phyloP scores from a whole-genome alignment of 92 coral and sea anemone species.

The Zoanthus sociatus region DNA sequence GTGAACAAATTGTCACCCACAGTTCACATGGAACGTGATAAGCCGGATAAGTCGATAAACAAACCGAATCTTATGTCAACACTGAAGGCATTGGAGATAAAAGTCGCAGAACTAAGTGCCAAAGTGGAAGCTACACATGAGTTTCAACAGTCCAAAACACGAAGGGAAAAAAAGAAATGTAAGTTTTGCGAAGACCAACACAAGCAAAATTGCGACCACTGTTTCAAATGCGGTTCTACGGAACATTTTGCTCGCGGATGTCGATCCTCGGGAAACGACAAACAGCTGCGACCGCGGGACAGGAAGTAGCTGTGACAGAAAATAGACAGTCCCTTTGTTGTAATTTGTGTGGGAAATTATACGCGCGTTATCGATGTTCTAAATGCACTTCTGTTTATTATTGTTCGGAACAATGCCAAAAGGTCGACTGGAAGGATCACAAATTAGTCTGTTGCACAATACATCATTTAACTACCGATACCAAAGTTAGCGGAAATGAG shows the following conservation, averaged over 20 bases:
- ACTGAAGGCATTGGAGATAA: conserved; percentile 36
- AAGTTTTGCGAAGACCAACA: conserved; percentile 51
- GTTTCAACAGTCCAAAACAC: conserved; percentile 30
- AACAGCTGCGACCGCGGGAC: conserved; percentile 1
- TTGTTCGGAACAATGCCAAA: background rate
- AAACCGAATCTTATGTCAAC: conserved; percentile 36
- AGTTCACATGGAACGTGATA: conserved; percentile 8
- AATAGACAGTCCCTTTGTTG: background rate
- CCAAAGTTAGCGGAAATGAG: background rate
- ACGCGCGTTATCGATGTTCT: background rate
- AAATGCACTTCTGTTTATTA: background rate
- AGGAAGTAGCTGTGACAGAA: conserved; percentile 15
- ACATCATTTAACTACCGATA: background rate
- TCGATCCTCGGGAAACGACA: conserved; percentile 5
- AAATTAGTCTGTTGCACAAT: background rate
- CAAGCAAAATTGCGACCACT: conserved; percentile 39
- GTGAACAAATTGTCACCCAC: conserved; percentile 8
- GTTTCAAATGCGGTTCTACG: conserved; percentile 68
- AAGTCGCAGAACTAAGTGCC: conserved; percentile 40
- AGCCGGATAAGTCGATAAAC: conserved; percentile 3
- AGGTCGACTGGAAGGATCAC: background rate
- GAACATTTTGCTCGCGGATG: conserved; percentile 70
- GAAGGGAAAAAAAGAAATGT: conserved; percentile 48
- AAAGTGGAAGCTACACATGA: no score
- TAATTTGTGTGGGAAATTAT: background rate